phyloP scores from a whole-genome alignment of 2,888 invertebrate species.

The Muschampia plurimacula region DNA sequence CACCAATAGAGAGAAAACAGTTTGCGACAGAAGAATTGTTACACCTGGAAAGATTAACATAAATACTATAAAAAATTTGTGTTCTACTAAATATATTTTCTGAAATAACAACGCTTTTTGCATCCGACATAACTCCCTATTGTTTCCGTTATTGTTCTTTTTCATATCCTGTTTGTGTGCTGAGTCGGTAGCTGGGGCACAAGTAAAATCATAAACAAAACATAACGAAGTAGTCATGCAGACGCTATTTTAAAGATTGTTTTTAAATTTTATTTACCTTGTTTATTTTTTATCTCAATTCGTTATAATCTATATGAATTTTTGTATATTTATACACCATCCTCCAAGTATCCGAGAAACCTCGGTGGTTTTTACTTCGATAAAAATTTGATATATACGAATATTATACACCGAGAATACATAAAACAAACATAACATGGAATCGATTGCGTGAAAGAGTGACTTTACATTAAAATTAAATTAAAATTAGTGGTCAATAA shows the following conservation, averaged over 20 bases:
- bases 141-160: slow-evolving; percentile 21
- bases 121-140: slow-evolving; percentile 52
- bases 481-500: slow-evolving; percentile 42
- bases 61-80: slow-evolving; percentile 66
- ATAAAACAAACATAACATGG: slow-evolving; percentile 68
- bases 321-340: slow-evolving; percentile 57
- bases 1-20: slow-evolving; percentile 99
- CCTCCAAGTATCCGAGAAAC: slow-evolving; percentile 78
- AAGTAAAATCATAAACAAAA: slow-evolving; percentile 81
- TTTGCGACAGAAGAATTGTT: slow-evolving; percentile 99
- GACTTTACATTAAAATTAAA: slow-evolving; percentile 48
- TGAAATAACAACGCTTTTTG: slow-evolving; percentile 52
- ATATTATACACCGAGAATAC: slow-evolving; percentile 53
- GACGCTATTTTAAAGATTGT: slow-evolving; percentile 61
- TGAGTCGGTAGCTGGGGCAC: slow-evolving; percentile 80
- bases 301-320: slow-evolving; percentile 42
- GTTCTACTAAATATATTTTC: slow-evolving; percentile 42
- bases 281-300: slow-evolving; percentile 48
- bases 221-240: slow-evolving; percentile 76
- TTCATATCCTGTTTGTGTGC: slow-evolving; percentile 75
- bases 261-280: slow-evolving; percentile 54
- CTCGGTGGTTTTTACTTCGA: slow-evolving; percentile 5
- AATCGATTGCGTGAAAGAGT: slow-evolving; percentile 74
- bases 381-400: slow-evolving; percentile 42
- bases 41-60: slow-evolving; percentile 96